Base-by-base conservation (phyloP, 2,888 invertebrate genomes). In the Theodoxus fluviatilis region DNA sequence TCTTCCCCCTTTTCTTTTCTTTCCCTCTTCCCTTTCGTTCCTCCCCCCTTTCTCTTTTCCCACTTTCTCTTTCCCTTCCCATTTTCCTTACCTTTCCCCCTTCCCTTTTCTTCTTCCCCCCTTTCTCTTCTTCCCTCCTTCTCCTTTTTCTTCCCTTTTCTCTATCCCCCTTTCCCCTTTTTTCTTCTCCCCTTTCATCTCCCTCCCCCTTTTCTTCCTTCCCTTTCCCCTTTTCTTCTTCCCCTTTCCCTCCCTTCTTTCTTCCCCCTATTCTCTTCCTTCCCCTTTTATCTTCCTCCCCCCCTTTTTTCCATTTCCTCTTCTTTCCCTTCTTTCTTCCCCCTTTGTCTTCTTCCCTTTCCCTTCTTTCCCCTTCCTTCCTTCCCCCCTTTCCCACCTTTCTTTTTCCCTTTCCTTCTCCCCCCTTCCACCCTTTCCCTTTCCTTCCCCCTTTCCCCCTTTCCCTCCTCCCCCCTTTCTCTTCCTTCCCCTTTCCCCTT, bases 381-480 rank as follows among this genome's bases (percentile, higher is more conserved):
- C n/a, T n/a, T n/a, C n/a, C n/a, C n/a, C n/a, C n/a, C n/a, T n/a
- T n/a, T n/a, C n/a, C n/a, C n/a, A n/a, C n/a, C n/a, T n/a, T n/a
- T n/a, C n/a, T 6, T 63, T 33, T 33, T 37, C 25, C 9, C 47
- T 37, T 52, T 37, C 22, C 43, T 33, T 37, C 25, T 4, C 25
- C 52, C 25, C 52, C 25, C 7, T 52, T 25, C 25, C 52, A 22
- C 52, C 25, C 52, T 52, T 4, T 52, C 52, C 37, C 37, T 37
- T 37, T n/a, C 22, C 52, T 63, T 38, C 47, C 22, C 63, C 47
- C n/a, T 61, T 63, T 43, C 47, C 35, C 18, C n/a, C 61, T 33
- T 31, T 47, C 67, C 57, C 67, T 38, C 57, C 57, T 57, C 38
- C 37, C 37, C 38, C 57, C 33, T 67, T 22, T 67, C 37, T 67